Evolutionary conservation across 2,797 vertebrate species (phyloP), one percentile per base, ranked within the genome.

Genomic region (Aphelocoma californica): DNA sequence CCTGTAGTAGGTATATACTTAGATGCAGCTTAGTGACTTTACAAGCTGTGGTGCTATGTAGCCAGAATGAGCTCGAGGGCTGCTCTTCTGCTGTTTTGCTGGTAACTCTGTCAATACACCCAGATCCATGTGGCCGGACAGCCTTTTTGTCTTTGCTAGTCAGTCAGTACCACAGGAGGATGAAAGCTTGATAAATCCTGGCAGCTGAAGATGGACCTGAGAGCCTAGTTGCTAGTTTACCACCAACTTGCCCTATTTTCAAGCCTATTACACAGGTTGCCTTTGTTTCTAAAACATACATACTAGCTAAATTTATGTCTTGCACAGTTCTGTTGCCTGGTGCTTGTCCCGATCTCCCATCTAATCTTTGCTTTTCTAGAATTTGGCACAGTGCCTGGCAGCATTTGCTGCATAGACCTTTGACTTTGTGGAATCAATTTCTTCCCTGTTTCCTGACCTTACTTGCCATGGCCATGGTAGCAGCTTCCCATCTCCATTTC

Each of bases 371-470:
- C 57, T 92, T 61, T 95, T 71, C 69, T 85, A 32, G 75, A 81
- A 58, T 54, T 90, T 81, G 79, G 72, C 82, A 65, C 10, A 32
- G 32, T 58, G 79, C 75, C 77, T 79, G 38, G 14, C 57, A 75
- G 58, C 65, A 62, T 78, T 81, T 91, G 7, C 57, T 78, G 32
- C 28, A 19, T 13, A 86, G 82, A 86, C 54, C 75, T 95, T 91
- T 92, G 75, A 74, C 77, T 87, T 64, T 38, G 65, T 61, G 54
- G 51, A 79, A 95, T 86, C 75, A 86, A 62, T 92, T 95, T 93
- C 50, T 88, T 90, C 50, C 38, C 32, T 6, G 2, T 90, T 94
- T 88, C 19, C 45, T 81, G 82, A 88, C 88, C 72, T 92, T 54
- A 14, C 62, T 79, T 86, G n/a, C 50, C n/a, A 72, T 48, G 70